These are phyloP conservation scores for Avahi laniger DNA, from an alignment of 2,797 vertebrate genomes.

Conservation along the genomic window DNA sequence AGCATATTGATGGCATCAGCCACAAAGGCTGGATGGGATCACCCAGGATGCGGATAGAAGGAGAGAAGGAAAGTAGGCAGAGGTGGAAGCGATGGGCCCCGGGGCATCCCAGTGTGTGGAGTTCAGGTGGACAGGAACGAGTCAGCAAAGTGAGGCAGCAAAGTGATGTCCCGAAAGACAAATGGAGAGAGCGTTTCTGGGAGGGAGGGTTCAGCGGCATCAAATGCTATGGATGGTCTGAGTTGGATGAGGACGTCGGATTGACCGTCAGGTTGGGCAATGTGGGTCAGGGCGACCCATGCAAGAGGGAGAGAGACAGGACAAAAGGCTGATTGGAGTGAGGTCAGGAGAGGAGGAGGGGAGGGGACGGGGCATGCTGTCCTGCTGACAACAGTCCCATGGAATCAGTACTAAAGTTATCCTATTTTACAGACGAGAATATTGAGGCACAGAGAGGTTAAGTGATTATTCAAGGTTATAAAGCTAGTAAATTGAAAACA, in stretches of 20 bases:
- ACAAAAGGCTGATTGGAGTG: neutral
- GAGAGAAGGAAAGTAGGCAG: neutral
- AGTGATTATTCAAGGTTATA: neutral
- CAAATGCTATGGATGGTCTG: neutral
- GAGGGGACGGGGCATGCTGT: neutral
- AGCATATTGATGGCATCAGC: neutral
- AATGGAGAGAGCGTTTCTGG: neutral
- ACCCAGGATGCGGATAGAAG: neutral
- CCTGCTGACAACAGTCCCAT: neutral
- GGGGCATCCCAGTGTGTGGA: neutral
- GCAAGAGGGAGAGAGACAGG: neutral
- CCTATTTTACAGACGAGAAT: neutral
- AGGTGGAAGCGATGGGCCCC: neutral
- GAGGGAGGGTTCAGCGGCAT: neutral
- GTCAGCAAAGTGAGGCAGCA: too few relatives aligned
- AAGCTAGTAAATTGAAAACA: neutral
- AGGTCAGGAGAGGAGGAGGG: neutral
- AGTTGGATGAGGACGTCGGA: neutral
- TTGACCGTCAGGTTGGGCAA: neutral
- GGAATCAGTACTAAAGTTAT: neutral
- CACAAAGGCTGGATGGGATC: neutral
- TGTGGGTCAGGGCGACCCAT: too few relatives aligned
- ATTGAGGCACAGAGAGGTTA: neutral
- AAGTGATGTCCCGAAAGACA: neutral
- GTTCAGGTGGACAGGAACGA: neutral